Evolutionary conservation across 1,140 invertebrate species (phyloP), one percentile per base, ranked within the genome.

Genomic region (Megalonaias nervosa): DNA sequence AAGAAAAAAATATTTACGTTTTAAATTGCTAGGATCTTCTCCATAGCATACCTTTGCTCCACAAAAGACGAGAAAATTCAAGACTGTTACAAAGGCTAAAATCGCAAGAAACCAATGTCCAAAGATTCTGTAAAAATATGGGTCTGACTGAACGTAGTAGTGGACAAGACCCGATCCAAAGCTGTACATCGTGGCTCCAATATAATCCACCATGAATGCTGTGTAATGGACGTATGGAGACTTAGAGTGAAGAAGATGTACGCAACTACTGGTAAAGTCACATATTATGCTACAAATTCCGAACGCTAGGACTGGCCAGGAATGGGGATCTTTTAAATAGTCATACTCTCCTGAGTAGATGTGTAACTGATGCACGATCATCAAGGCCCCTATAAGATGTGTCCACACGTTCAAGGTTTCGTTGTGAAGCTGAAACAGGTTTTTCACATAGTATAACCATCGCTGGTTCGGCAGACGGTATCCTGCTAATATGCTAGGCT

Each of bases 401-500:
- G 85, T 87, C 90, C 90, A 91, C 23, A 90, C 85, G 66, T 91
- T 91, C 19, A 90, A 71, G 0, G 88, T 85, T 76, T 91, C 90
- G 77, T 91, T 91, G 82, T 91, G 89, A 59, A 90, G 81, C 69
- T 89, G 87, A 61, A 89, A 88, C 9, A 89, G 74, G 65, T 88
- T 90, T 38, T 71, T 66, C 1, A 90, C 38, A 76, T 90, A 91
- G 71, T 89, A 90, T 11, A 67, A 70, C 86, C 87, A 90, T 19
- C 84, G 79, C 66, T 86, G 81, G 66, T 87, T 65, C 1, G 81
- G 73, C 26, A 79, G 79, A 38, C 90, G 84, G 77, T 89, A 91
- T 23, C 89, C 88, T 26, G 75, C 79, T 14, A 84, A 67, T 19
- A 90, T 88, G 64, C 82, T 83, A 1, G 88, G 89, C 64, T 88